phyloP scores from a whole-genome alignment of 2,113 vertebrate species.

The Amia ocellicauda region DNA sequence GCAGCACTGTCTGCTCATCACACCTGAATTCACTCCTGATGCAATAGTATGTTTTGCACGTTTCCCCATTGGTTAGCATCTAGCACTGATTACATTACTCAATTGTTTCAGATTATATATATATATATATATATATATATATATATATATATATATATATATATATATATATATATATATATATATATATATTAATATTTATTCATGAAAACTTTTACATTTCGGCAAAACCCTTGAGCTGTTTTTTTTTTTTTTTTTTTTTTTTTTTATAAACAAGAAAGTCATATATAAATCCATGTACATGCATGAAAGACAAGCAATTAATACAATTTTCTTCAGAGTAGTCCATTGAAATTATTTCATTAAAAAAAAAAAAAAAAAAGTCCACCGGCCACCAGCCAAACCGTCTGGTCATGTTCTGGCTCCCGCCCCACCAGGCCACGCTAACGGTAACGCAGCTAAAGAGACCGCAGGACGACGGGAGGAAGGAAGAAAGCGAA shows the following conservation, averaged over 20 bases:
- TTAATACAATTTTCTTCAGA: constrained; percentile 53
- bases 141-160: too few species aligned
- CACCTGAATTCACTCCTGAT: too few species aligned
- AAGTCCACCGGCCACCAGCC: constrained; percentile 51
- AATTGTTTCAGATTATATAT: too few species aligned
- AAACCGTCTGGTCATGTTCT: constrained; percentile 59
- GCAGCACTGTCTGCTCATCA: too few species aligned
- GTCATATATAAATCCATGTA: constrained; percentile 44
- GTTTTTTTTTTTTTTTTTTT: constrained; percentile 9
- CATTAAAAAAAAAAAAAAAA: constrained; percentile 35
- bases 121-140: too few species aligned
- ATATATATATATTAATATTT: too few species aligned
- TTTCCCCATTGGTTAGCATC: too few species aligned
- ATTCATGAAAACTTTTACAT: too few species aligned
- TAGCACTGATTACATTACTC: too few species aligned
- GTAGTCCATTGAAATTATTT: constrained; percentile 39
- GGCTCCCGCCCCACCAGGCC: constrained; percentile 71
- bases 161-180: too few species aligned
- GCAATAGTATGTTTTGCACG: too few species aligned
- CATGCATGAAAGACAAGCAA: constrained; percentile 60
- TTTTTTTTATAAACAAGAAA: constrained; percentile 45
- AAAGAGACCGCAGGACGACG: constrained; percentile 48
- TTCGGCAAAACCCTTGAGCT: too few species aligned
- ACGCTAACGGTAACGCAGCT: constrained; percentile 66
- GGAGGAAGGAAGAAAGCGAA: constrained; percentile 34